A percentile compares a stretch with the other conserved stretches of the same genome.
phyloP scores from a whole-genome alignment of 2,797 vertebrate species.

The Tenualosa thibaudeaui region DNA sequence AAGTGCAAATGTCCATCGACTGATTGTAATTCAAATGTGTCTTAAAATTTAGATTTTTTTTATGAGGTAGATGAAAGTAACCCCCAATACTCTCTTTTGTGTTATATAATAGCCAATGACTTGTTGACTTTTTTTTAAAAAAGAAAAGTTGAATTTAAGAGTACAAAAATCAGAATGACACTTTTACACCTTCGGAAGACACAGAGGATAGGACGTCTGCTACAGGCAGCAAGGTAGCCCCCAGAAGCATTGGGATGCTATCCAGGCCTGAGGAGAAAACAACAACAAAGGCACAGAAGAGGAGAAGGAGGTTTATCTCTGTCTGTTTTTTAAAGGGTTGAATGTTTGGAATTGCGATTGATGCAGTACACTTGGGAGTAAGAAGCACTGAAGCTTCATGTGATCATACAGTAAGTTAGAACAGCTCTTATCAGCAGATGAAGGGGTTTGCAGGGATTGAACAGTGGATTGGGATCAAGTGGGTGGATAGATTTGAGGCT shows the following conservation, averaged over 20 bases:
- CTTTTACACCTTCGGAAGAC: slow-evolving; percentile 69
- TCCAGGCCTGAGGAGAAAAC: slow-evolving; percentile 79
- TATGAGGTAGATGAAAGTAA: slow-evolving; percentile 75
- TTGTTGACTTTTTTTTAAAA: background rate
- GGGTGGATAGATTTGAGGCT: background rate
- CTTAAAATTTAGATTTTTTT: slow-evolving; percentile 42
- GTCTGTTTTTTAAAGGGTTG: slow-evolving; percentile 31
- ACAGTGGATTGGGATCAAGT: background rate
- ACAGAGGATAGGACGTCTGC: slow-evolving; percentile 74
- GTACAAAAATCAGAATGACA: slow-evolving; percentile 64
- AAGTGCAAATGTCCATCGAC: slow-evolving; percentile 69
- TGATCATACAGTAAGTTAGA: background rate
- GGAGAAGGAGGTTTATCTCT: slow-evolving; percentile 61
- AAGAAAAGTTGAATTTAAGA: slow-evolving; percentile 62
- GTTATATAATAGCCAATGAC: slow-evolving; percentile 57
- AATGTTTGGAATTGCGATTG: slow-evolving; percentile 41
- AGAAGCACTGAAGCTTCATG: slow-evolving; percentile 58
- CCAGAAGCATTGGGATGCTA: slow-evolving; percentile 79
- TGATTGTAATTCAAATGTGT: slow-evolving; percentile 9
- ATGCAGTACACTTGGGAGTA: slow-evolving; percentile 76
- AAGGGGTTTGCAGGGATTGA: background rate
- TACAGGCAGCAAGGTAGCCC: slow-evolving; percentile 79
- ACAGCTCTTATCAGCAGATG: background rate
- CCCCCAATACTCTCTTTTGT: slow-evolving; percentile 66
- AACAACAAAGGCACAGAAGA: slow-evolving; percentile 71